Conservation (phyloP, 2,797 vertebrate species). For the Myotis myotis region DNA sequence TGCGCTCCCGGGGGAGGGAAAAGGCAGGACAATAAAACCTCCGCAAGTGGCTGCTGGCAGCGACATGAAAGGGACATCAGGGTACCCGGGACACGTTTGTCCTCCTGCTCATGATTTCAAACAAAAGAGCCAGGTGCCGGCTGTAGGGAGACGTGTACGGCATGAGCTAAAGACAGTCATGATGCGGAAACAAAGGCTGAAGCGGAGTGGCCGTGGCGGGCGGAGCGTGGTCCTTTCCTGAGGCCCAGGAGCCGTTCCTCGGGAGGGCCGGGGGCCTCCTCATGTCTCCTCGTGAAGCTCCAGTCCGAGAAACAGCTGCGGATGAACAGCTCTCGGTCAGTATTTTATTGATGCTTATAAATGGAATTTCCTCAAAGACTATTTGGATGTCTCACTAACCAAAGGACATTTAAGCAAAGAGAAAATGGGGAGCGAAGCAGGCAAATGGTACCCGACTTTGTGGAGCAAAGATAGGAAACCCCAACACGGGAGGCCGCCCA, state of each 20-base stretch:
- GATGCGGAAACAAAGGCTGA: no score
- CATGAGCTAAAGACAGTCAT: neutral
- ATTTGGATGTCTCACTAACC: neutral
- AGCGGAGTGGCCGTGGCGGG: constrained; percentile 61
- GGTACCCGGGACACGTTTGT: neutral
- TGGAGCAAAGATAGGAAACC: neutral
- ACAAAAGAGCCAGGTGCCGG: neutral
- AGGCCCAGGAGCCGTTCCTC: constrained; percentile 2
- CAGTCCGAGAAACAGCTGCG: neutral
- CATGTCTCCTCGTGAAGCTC: constrained; percentile 10
- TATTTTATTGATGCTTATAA: constrained; percentile 41
- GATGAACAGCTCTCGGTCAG: neutral
- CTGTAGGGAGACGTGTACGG: neutral
- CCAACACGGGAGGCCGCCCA: neutral
- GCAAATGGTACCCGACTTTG: neutral
- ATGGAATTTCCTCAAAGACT: neutral
- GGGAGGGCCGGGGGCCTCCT: neutral
- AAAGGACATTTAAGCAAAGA: neutral
- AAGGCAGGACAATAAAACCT: neutral
- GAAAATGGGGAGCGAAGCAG: neutral
- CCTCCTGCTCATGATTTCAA: neutral
- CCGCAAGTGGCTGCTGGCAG: neutral
- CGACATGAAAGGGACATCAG: constrained; percentile 42
- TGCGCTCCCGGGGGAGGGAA: neutral
- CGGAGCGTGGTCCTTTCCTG: neutral